Conservation (phyloP, 1,140 invertebrate genomes). For the Polypedilum vanderplanki region DNA sequence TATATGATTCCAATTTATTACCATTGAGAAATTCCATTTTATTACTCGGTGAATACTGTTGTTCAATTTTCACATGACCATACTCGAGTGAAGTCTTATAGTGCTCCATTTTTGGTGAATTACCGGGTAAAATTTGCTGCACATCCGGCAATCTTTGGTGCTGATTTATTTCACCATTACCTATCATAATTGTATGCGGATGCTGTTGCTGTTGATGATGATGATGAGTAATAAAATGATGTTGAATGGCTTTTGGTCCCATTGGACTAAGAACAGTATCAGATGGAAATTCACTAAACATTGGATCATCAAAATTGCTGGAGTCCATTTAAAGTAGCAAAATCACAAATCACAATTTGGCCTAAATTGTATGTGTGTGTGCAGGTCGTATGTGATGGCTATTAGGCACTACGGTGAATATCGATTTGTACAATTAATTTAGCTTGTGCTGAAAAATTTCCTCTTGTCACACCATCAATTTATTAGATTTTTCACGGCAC, state of each 20-base stretch:
- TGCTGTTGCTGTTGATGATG: slow-evolving; percentile 49
- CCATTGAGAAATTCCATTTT: slow-evolving; percentile 30
- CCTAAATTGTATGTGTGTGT: too few species aligned
- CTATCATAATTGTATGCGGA: slow-evolving; percentile 67
- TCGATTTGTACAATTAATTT: too few species aligned
- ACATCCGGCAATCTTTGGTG: slow-evolving; percentile 41
- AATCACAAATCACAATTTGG: too few species aligned
- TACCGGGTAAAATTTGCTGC: slow-evolving; percentile 39
- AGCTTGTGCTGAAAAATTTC: too few species aligned
- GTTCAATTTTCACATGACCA: slow-evolving; percentile 37
- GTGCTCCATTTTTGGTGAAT: slow-evolving; percentile 38
- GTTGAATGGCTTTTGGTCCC: slow-evolving; percentile 42
- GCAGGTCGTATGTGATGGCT: too few species aligned
- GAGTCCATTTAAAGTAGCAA: slow-evolving; percentile 53
- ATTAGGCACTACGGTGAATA: too few species aligned
- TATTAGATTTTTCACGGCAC: background rate
- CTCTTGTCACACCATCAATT: too few species aligned
- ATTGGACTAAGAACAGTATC: slow-evolving; percentile 39
- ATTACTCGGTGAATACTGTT: slow-evolving; percentile 36
- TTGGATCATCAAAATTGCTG: slow-evolving; percentile 64
- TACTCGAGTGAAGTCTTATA: slow-evolving; percentile 35
- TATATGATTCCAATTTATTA: background rate
- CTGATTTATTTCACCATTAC: slow-evolving; percentile 45
- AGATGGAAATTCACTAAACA: slow-evolving; percentile 59
- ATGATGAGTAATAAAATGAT: slow-evolving; percentile 39